Evolutionary conservation across 2,888 invertebrate genomes (phyloP).

Genomic region (Melikaiella ostensackeni): DNA sequence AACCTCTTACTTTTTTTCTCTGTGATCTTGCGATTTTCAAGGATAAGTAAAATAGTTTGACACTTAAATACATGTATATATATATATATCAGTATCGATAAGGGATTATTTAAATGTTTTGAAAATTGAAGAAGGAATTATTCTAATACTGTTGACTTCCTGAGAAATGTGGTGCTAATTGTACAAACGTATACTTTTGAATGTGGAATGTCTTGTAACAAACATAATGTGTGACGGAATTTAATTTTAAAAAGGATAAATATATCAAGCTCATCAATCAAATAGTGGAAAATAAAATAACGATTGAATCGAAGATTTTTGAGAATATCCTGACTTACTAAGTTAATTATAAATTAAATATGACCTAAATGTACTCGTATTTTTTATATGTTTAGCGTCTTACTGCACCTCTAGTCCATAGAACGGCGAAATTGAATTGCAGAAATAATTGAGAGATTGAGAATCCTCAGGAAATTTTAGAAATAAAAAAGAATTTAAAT

Average conservation of each 20-base stretch:
- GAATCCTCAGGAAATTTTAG: constrained; percentile 1
- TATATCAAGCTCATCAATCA: constrained; percentile 13
- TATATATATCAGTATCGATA: constrained; percentile 17
- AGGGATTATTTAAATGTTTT: constrained; percentile 20
- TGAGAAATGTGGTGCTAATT: constrained; percentile 32
- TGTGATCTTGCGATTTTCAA: background rate
- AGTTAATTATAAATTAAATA: constrained; percentile 22
- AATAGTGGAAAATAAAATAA: background rate
- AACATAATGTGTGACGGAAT: background rate
- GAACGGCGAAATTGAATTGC: constrained; percentile 51
- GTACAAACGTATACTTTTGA: background rate
- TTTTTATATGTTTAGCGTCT: constrained; percentile 36
- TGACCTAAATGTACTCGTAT: constrained; percentile 32
- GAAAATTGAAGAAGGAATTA: background rate
- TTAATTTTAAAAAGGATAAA: background rate
- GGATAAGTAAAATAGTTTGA: constrained; percentile 19
- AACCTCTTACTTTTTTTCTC: background rate
- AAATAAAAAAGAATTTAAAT: constrained; percentile 8
- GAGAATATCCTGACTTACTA: constrained; percentile 5
- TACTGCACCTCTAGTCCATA: constrained; percentile 57
- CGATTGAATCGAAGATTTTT: background rate
- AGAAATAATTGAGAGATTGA: constrained; percentile 5
- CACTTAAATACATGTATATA: background rate
- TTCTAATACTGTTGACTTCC: constrained; percentile 7
- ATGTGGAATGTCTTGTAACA: background rate